Percentiles rank a stretch among this genome's conserved stretches.
Evolutionary conservation across 2,113 vertebrate species (phyloP).

Genomic region (Mormoops blainvillei): DNA sequence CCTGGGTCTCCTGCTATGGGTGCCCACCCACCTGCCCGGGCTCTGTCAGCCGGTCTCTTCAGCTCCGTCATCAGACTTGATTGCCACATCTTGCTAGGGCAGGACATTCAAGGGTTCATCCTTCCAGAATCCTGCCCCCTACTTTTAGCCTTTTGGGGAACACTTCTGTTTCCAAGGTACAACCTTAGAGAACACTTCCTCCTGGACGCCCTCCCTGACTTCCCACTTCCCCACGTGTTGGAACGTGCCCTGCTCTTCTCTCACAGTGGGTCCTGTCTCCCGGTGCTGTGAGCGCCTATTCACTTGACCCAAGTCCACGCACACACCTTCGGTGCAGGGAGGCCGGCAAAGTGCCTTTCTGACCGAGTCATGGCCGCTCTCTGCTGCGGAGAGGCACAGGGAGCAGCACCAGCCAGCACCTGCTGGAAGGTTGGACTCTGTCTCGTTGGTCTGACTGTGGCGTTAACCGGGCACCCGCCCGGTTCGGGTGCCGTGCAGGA

Average conservation of each 20-base stretch:
- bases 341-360: neutral
- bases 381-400: neutral
- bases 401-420: neutral
- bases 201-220: neutral
- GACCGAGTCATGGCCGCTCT: too few relatives aligned
- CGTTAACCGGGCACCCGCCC: neutral
- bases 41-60: neutral
- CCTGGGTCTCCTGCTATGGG: too few relatives aligned
- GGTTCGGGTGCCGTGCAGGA: neutral
- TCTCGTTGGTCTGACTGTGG: neutral
- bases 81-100: neutral
- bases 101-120: neutral
- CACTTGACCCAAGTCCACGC: neutral
- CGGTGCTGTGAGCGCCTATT: too few relatives aligned
- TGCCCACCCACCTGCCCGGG: too few relatives aligned
- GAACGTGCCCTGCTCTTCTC: neutral
- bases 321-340: neutral
- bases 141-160: neutral
- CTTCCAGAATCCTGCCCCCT: neutral
- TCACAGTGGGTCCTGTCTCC: neutral
- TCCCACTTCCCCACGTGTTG: neutral
- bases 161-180: neutral
- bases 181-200: neutral
- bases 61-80: neutral
- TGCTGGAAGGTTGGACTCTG: neutral